Base-by-base conservation (phyloP, 2,113 vertebrate species). In the Apus apus region DNA sequence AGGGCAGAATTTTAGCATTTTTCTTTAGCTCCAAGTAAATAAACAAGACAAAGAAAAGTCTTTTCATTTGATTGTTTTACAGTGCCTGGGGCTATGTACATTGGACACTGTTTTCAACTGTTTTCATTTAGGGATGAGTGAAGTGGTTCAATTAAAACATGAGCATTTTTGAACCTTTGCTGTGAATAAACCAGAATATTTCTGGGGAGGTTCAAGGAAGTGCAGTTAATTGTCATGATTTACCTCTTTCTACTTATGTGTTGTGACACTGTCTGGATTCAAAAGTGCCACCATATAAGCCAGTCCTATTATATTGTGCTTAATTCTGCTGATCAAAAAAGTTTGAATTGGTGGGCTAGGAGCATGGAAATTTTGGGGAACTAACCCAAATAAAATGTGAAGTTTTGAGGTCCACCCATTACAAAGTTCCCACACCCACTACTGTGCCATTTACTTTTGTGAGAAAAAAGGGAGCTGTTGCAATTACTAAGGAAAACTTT, bases 51-150 rank as follows among this genome's bases (percentile, higher is more conserved):
- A 97, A 97, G 94, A 96, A 66, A 97, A 92, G 87, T 46, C 92
- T 95, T 96, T 96, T 96, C 95, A 96, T 94, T 86, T 92, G 95
- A 96, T 95, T 95, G 95, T 90, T 96, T 95, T 93, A 25, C 57
- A 57, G 82, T 23, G 94, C 97, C 90, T 29, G 61, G 48, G 93
- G 97, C 93, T 95, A 96, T 94, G 95, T 95, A 97, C 84, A 77
- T 96, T 96, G 94, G 94, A 96, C 84, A 79, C 82, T 95, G 61
- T 82, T 81, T 66, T 87, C 93, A 97, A 93, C 89, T 97, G 97
- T 82, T 97, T 97, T 95, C 96, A 96, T 94, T 97, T 97, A 97
- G 73, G 54, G 78, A 83, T 90, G 89, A 97, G 89, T 96, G 94
- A 97, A 97, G 92, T 95, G 95, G 96, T 97, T 94, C 95, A 90